Conservation (phyloP, 2,888 invertebrate species). For the Apamea anceps region DNA sequence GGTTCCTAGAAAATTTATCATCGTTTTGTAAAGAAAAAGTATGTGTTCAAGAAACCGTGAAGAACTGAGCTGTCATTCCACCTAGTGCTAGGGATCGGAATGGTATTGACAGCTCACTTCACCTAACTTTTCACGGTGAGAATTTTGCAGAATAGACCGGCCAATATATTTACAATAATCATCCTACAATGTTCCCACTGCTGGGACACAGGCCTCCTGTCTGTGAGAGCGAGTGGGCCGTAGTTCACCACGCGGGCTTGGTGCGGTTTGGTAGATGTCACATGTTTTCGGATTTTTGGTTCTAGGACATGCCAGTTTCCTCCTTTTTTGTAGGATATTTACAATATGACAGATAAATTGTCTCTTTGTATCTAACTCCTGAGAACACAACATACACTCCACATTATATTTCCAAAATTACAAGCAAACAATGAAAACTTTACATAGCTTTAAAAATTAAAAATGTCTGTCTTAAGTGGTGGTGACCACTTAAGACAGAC, state of each 20-base stretch:
- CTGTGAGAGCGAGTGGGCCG: background rate
- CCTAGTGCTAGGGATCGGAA: background rate
- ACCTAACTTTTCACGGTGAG: background rate
- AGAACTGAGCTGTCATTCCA: background rate
- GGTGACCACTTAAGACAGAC: background rate
- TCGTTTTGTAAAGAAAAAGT: background rate
- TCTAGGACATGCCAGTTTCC: background rate
- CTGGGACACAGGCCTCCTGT: background rate
- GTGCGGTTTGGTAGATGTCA: background rate
- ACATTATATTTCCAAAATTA: background rate
- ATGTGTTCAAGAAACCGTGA: background rate
- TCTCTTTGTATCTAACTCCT: background rate
- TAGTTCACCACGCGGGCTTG: background rate
- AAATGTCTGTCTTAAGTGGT: too few relatives aligned
- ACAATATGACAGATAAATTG: background rate
- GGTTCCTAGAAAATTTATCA: background rate
- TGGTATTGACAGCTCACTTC: background rate
- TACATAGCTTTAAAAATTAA: background rate
- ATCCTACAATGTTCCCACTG: background rate
- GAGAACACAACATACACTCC: background rate
- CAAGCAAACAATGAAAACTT: background rate
- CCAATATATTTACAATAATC: background rate
- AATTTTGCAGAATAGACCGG: background rate
- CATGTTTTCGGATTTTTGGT: background rate
- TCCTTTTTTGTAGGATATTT: background rate